Percentiles rank a stretch among this genome's conserved stretches.
Conservation (phyloP, 2,888 invertebrate species). For the Lasius platythorax region DNA sequence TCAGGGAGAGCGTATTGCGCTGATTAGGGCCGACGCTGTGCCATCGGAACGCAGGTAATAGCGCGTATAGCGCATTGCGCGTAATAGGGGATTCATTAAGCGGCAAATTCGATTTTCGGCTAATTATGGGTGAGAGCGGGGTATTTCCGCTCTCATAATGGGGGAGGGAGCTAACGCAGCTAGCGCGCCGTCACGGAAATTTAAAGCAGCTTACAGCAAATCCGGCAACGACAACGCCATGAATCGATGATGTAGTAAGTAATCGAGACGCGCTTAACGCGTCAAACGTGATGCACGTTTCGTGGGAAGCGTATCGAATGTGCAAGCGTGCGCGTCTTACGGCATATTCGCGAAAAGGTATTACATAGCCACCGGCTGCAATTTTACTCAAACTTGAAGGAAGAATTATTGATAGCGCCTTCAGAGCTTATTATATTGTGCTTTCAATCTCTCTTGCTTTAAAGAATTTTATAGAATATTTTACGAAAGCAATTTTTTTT, state of each 20-base stretch:
- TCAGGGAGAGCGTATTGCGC: neutral
- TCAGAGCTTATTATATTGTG: constrained; percentile 23
- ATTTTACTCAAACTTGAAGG: constrained; percentile 40
- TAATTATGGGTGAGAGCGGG: constrained; percentile 4
- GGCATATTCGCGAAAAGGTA: constrained; percentile 17
- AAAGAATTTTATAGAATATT: constrained; percentile 18
- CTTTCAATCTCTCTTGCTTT: constrained; percentile 29
- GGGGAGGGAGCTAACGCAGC: neutral
- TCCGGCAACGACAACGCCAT: constrained; percentile 35
- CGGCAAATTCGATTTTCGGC: constrained; percentile 43
- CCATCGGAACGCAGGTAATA: constrained; percentile 15
- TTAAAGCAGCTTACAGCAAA: constrained; percentile 45
- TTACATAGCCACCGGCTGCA: constrained; percentile 41
- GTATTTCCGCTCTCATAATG: constrained; percentile 6
- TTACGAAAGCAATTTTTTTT: constrained; percentile 16
- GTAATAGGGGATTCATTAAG: constrained; percentile 48
- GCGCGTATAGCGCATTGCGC: constrained; percentile 38
- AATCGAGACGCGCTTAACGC: constrained; percentile 48
- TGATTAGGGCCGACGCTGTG: neutral
- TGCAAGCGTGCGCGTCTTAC: neutral
- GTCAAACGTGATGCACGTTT: constrained; percentile 45
- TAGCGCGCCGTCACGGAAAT: constrained; percentile 40
- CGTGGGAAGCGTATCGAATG: constrained; percentile 38
- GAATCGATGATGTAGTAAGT: constrained; percentile 49
- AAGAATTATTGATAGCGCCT: constrained; percentile 38